phyloP scores from a whole-genome alignment of 2,797 vertebrate genomes.

The Amblyraja radiata region DNA sequence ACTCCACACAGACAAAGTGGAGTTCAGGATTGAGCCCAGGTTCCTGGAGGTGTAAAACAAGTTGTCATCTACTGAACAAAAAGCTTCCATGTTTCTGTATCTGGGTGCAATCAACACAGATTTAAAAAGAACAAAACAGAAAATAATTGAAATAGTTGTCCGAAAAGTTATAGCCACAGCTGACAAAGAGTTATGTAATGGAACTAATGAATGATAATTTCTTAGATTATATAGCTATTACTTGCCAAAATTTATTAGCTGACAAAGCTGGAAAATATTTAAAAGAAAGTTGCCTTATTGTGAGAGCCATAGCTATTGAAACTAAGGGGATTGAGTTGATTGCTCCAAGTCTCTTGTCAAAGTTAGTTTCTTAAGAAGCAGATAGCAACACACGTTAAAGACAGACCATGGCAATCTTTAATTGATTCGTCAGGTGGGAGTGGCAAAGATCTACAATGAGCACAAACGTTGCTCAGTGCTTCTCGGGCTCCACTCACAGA shows the following conservation, averaged over 20 bases:
- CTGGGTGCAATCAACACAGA: neutral
- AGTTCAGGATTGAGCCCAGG: too few relatives aligned
- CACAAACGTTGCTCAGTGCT: too few relatives aligned
- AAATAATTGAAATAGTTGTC: neutral
- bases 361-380: too few relatives aligned
- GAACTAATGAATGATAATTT: neutral
- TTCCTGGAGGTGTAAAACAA: too few relatives aligned
- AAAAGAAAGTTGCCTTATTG: neutral
- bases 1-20: too few relatives aligned
- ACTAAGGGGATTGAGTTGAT: neutral
- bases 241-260: neutral
- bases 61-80: too few relatives aligned
- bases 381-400: too few relatives aligned
- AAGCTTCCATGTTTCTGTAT: too few relatives aligned
- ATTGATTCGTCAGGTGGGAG: too few relatives aligned
- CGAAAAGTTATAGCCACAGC: neutral
- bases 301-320: neutral
- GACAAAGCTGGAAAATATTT: neutral
- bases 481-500: too few relatives aligned
- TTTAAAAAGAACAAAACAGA: neutral
- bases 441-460: too few relatives aligned
- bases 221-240: neutral
- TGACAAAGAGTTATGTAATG: neutral
- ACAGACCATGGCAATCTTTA: too few relatives aligned
- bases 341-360: neutral